Base-by-base conservation (phyloP, 2,888 invertebrate genomes). In the Noctuana brunneofusca region DNA sequence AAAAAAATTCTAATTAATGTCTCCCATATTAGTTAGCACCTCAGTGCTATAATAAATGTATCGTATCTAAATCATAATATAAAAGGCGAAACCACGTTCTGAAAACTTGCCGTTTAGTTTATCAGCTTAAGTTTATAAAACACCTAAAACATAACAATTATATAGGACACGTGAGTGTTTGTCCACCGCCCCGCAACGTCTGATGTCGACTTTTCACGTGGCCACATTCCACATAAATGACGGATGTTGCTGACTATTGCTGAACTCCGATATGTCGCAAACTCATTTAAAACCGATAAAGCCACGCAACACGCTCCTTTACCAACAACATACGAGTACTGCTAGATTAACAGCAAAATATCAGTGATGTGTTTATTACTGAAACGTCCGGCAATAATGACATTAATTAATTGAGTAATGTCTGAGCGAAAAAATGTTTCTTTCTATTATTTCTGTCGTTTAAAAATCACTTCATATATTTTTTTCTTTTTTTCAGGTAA, bases 171-270 rank as follows among this genome's bases (percentile, higher is more conserved):
- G 56, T 56, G 56, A n/a, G 12, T n/a, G 38, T 46, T n/a, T 5
- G 32, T 14, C 9, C 24, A 54, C 35, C n/a, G 41, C 24, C 20
- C 11, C 3, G 18, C 1, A 5, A 4, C 27, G 27, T 27, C 8
- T 8, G 35, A 12, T 6, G 35, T 18, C 3, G 1, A 35, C 52
- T 14, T 18, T 73, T 78, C 82, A 78, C 78, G 75, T 69, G 78
- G 71, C 68, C 18, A 30, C 20, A 11, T 46, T n/a, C n/a, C n/a
- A n/a, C n/a, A n/a, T n/a, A n/a, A 35, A 20, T 68, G 66, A 66
- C 78, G 78, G 76, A 75, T 76, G 75, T 77, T 73, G 73, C 70
- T 56, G 70, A 65, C 75, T 76, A 75, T 77, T 73, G 73, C 70
- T 56, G 70, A 65, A 67, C 69, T 9, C 67, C 71, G 70, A 64